phyloP scores from a whole-genome alignment of 2,888 invertebrate species.

The Crocallis elinguaria region DNA sequence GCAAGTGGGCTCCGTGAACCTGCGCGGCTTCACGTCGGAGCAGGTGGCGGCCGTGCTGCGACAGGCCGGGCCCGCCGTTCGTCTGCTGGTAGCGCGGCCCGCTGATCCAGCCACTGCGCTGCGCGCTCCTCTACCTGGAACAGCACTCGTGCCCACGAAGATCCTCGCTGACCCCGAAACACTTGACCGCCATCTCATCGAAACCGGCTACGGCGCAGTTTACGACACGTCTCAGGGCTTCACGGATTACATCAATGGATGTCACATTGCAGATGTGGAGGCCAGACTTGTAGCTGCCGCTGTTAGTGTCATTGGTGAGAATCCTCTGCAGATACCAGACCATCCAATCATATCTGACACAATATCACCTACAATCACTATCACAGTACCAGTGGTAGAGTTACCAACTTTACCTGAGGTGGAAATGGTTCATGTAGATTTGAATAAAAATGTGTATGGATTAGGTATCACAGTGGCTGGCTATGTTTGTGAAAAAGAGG shows the following conservation, averaged over 20 bases:
- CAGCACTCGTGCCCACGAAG: conserved; percentile 96
- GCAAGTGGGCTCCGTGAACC: conserved; percentile 97
- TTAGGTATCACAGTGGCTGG: conserved; percentile 98
- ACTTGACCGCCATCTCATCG: conserved; percentile 92
- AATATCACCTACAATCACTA: conserved; percentile 76
- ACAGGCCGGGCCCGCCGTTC: conserved; percentile 92
- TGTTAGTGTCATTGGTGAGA: conserved; percentile 76
- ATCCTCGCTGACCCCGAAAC: conserved; percentile 96
- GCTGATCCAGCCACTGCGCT: conserved; percentile 94
- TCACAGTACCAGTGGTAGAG: conserved; percentile 75
- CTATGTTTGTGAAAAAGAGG: conserved; percentile 99
- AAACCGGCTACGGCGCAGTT: conserved; percentile 88
- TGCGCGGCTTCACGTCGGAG: conserved; percentile 98
- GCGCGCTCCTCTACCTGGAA: conserved; percentile 90
- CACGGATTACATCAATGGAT: conserved; percentile 64
- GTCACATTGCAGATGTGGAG: conserved; percentile 62
- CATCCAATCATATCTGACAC: conserved; percentile 66
- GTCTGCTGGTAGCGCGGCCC: conserved; percentile 96
- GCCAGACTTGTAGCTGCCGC: conserved; percentile 69
- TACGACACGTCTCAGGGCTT: conserved; percentile 77
- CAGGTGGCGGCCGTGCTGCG: conserved; percentile 90
- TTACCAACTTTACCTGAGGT: conserved; percentile 92
- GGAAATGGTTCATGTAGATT: conserved; percentile 94
- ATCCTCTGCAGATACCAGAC: conserved; percentile 71
- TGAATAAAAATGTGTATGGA: conserved; percentile 96